Evolutionary conservation across 1,140 invertebrate genomes (phyloP), one percentile per base, ranked within the genome.

Genomic region (Drosophila sproati): DNA sequence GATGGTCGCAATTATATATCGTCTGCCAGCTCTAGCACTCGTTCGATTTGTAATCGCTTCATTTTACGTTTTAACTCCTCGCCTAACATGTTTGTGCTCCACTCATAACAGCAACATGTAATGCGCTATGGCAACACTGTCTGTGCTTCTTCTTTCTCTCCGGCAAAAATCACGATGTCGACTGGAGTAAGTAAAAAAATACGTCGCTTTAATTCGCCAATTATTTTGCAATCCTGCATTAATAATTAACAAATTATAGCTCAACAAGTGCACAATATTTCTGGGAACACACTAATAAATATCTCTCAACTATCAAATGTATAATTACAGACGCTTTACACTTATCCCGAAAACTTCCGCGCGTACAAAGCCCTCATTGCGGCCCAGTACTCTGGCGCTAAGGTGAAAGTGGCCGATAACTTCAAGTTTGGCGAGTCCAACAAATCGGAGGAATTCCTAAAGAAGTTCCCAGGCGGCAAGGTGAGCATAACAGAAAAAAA

Each of bases 401-500:
- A 97, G 86, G 94, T 99, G 75, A 97, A 97, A 94, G 94, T 98
- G 55, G 95, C 96, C 64, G 94, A 95, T 59, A 95, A 96, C 89
- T 99, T 99, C 92, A 96, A 97, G 64, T 98, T 98, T 92, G 98
- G 98, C 41, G 97, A 98, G 93, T 98, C 98, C 47, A 99, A 99
- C 93, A 98, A 98, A 92, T 94, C 95, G 48, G 94, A 95, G 41
- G 95, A 93, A 35, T 99, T 99, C 93, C 93, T 98, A 41, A 96
- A 97, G 92, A 99, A 99, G 93, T 99, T 99, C 93, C 98, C 98
- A 2, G 93, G 96, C 67, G 98, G 98, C 93, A 99, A 99, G 96
- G 98, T 99, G 92, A 94, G 91, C 35, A 51, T 45, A 43, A 32
- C 50, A 8, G 87, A 12, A 1, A 6, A 20, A 51, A 5, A 35